phyloP scores from a whole-genome alignment of 2,888 invertebrate genomes.

The Drosophila neutralis region DNA sequence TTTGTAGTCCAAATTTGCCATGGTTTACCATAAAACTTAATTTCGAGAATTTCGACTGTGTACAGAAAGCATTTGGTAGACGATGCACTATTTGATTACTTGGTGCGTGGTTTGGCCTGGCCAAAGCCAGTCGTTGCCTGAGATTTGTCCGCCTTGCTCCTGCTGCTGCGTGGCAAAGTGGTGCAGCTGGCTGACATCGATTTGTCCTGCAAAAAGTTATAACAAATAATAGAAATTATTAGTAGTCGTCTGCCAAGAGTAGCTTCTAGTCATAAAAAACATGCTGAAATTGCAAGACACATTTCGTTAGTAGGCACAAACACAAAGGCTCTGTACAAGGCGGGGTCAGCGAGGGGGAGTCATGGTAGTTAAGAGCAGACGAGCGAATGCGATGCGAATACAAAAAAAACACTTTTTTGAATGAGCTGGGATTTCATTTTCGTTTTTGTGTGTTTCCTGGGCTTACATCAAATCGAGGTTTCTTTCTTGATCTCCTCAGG shows the following conservation, averaged over 20 bases:
- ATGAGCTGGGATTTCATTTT: conserved; percentile 46
- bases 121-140: conserved; percentile 44
- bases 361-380: conserved; percentile 54
- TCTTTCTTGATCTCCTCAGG: conserved; percentile 56
- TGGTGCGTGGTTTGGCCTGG: conserved; percentile 73
- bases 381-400: conserved; percentile 34
- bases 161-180: conserved; percentile 83
- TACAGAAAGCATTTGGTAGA: conserved; percentile 23
- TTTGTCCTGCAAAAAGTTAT: conserved; percentile 82
- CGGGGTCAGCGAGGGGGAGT: conserved; percentile 24
- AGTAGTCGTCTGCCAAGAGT: not conserved
- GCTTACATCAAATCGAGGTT: conserved; percentile 72
- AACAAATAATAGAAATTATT: not conserved
- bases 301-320: conserved; percentile 61
- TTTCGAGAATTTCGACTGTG: conserved; percentile 1
- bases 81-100: conserved; percentile 68
- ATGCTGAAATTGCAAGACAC: conserved; percentile 59
- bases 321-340: conserved; percentile 64
- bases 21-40: not conserved
- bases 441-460: conserved; percentile 24
- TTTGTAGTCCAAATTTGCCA: not conserved
- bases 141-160: conserved; percentile 83
- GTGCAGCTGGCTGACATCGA: conserved; percentile 84
- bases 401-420: conserved; percentile 48
- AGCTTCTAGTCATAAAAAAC: conserved; percentile 20